phyloP scores from a whole-genome alignment of 2,888 invertebrate species.

The Epistrophe grossulariae region DNA sequence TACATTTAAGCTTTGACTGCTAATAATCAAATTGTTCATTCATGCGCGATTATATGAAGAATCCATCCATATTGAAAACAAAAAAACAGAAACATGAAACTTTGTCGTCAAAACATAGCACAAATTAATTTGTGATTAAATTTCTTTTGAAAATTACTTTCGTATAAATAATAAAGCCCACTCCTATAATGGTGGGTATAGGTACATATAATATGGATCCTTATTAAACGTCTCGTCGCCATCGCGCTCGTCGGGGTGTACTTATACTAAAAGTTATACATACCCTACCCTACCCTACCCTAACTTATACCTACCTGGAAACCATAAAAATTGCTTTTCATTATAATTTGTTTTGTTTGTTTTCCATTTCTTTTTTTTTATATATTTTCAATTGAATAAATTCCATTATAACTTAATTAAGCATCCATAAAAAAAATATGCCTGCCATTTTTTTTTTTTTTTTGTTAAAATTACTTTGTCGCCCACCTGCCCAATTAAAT shows the following conservation, averaged over 20 bases:
- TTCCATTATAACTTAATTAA: conserved; percentile 58
- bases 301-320: not conserved
- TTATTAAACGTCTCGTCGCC: not conserved
- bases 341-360: conserved; percentile 4
- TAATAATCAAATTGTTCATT: not conserved
- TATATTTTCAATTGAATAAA: conserved; percentile 57
- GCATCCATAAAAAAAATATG: conserved; percentile 60
- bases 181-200: not conserved
- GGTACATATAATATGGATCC: not conserved
- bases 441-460: conserved; percentile 19
- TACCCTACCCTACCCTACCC: not conserved
- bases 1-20: not conserved
- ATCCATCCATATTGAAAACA: conserved; percentile 45
- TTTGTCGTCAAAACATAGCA: conserved; percentile 37
- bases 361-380: conserved; percentile 1
- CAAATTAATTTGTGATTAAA: conserved; percentile 67
- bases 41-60: conserved; percentile 38
- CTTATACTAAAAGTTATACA: too few species aligned
- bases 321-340: conserved; percentile 31
- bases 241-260: too few species aligned
- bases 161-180: conserved; percentile 49
- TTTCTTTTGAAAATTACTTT: conserved; percentile 65
- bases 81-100: conserved; percentile 36
- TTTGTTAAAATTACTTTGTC: conserved; percentile 49
- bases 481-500: conserved; percentile 73